Evolutionary conservation across 2,888 invertebrate species (phyloP).

Genomic region (Stictocephala bisonia): DNA sequence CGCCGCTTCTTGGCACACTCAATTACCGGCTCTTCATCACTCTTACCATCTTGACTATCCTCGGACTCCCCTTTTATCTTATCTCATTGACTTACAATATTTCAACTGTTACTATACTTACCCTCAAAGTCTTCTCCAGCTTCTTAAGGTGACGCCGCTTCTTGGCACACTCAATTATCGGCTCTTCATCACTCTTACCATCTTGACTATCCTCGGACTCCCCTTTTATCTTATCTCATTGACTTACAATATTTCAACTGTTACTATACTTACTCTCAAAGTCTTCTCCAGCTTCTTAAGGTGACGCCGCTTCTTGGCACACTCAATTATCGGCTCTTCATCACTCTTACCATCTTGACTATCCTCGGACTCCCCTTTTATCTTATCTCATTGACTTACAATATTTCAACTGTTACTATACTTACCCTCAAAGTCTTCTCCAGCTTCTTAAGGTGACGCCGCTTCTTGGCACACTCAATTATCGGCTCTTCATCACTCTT

Average conservation of each 20-base stretch:
- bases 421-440: slow-evolving; percentile 40
- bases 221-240: neutral
- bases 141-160: slow-evolving; percentile 28
- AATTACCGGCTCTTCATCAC: slow-evolving; percentile 36
- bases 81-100: too few relatives aligned
- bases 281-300: slow-evolving; percentile 26
- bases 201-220: slow-evolving; percentile 18
- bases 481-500: slow-evolving; percentile 32
- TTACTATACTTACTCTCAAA: slow-evolving; percentile 45
- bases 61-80: slow-evolving; percentile 30
- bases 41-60: slow-evolving; percentile 3
- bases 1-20: slow-evolving; percentile 34
- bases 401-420: neutral
- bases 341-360: slow-evolving; percentile 18
- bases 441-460: slow-evolving; percentile 28
- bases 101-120: too few relatives aligned
- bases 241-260: too few relatives aligned
- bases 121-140: slow-evolving; percentile 38
- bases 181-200: slow-evolving; percentile 28
- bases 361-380: slow-evolving; percentile 24
- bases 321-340: slow-evolving; percentile 34
- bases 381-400: too few relatives aligned
- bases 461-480: slow-evolving; percentile 37
- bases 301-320: slow-evolving; percentile 30
- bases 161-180: slow-evolving; percentile 36